phyloP scores from a whole-genome alignment of 2,113 vertebrate species.

The Jacana jacana region DNA sequence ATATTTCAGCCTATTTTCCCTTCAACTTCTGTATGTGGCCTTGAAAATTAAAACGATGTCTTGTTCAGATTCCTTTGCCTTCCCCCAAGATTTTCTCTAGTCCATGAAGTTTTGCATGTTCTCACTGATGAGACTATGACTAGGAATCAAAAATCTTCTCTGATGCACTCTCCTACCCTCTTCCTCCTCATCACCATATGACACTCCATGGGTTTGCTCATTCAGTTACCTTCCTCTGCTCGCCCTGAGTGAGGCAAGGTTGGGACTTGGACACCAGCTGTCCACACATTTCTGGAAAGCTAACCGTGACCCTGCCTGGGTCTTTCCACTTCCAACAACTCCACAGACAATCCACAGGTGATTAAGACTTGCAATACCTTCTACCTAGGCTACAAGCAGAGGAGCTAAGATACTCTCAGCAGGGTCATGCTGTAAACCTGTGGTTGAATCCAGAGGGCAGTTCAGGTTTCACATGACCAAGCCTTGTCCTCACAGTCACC shows the following conservation, averaged over 20 bases:
- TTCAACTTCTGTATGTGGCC: background rate
- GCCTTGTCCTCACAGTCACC: background rate
- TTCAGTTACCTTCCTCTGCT: background rate
- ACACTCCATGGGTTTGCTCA: fast-evolving
- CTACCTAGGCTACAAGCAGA: background rate
- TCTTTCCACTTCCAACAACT: background rate
- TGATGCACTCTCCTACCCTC: background rate
- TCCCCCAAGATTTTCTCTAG: background rate
- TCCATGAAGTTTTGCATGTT: background rate
- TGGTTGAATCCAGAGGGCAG: fast-evolving
- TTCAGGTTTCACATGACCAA: background rate
- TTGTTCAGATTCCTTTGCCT: background rate
- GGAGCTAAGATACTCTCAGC: background rate
- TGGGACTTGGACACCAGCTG: background rate
- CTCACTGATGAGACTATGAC: background rate
- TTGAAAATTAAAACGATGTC: background rate
- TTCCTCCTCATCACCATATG: background rate
- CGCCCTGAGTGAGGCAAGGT: background rate
- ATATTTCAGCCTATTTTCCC: background rate
- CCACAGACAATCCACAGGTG: background rate
- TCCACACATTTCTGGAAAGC: background rate
- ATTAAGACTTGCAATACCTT: background rate
- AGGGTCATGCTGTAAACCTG: background rate
- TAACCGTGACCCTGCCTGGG: fast-evolving
- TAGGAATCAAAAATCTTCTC: background rate